Evolutionary conservation across 1,140 invertebrate species (phyloP).

Genomic region (Drosophila novamexicana): DNA sequence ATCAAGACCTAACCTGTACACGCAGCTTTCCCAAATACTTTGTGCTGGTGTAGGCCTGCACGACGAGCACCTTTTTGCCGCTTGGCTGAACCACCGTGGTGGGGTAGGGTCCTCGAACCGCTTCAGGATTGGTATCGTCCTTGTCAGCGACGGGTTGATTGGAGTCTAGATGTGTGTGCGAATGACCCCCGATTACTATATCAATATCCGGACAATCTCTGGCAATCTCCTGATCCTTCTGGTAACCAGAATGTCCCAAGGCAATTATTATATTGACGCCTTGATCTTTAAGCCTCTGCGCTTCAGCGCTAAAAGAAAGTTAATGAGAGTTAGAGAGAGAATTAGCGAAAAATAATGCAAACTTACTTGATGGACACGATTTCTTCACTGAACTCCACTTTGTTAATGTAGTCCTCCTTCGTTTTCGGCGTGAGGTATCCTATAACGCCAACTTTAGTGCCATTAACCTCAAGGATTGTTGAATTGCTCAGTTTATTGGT

Average conservation of each 20-base stretch:
- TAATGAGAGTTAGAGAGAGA: too few relatives aligned
- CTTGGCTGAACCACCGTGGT: slow-evolving; percentile 88
- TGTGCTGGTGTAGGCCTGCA: slow-evolving; percentile 96
- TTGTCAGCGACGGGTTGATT: slow-evolving; percentile 86
- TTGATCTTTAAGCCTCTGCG: slow-evolving; percentile 86
- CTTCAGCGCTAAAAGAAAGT: slow-evolving; percentile 86
- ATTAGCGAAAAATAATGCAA: too few relatives aligned
- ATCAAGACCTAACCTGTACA: slow-evolving; percentile 51
- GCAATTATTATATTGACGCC: slow-evolving; percentile 94
- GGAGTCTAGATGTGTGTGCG: slow-evolving; percentile 94
- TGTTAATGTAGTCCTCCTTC: slow-evolving; percentile 86
- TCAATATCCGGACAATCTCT: slow-evolving; percentile 91
- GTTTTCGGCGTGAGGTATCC: slow-evolving; percentile 96
- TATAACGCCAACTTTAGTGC: slow-evolving; percentile 91
- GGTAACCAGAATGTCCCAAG: slow-evolving; percentile 94
- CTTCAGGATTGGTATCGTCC: slow-evolving; percentile 53
- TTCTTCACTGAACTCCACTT: slow-evolving; percentile 91
- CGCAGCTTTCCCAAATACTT: slow-evolving; percentile 94
- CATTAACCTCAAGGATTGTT: slow-evolving; percentile 87
- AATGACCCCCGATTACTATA: slow-evolving; percentile 94
- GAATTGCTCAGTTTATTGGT: slow-evolving; percentile 87
- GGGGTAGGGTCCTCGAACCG: slow-evolving; percentile 90
- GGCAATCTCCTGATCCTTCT: slow-evolving; percentile 91
- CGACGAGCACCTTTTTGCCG: slow-evolving; percentile 91
- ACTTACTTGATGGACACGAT: slow-evolving; percentile 87